phyloP scores from a whole-genome alignment of 2,888 invertebrate genomes.

The Heliothis peltigera region DNA sequence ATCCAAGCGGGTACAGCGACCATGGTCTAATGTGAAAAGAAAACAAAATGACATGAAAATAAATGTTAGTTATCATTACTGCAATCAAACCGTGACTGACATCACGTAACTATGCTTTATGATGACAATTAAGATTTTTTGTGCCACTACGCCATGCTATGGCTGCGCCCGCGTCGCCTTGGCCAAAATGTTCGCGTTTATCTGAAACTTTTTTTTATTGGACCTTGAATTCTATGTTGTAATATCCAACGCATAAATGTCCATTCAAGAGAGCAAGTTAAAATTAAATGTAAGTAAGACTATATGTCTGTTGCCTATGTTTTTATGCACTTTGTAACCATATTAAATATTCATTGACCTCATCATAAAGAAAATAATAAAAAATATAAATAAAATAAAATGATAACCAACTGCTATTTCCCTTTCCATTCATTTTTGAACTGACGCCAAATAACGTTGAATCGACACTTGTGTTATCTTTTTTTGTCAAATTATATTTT shows the following conservation, averaged over 20 bases:
- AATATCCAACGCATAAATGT: constrained; percentile 16
- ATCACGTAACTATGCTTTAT: constrained; percentile 40
- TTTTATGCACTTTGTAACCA: neutral
- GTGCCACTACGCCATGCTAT: constrained; percentile 28
- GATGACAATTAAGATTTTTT: constrained; percentile 42
- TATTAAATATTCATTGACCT: neutral
- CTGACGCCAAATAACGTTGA: neutral
- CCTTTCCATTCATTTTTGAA: constrained; percentile 7
- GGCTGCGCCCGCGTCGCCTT: constrained; percentile 39
- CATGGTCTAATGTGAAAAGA: constrained; percentile 32
- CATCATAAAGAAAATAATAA: neutral
- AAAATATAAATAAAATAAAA: neutral
- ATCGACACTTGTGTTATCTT: constrained; percentile 1
- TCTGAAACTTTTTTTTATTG: constrained; percentile 34
- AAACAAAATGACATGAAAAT: constrained; percentile 38
- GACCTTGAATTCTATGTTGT: constrained; percentile 39
- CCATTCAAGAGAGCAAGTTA: neutral
- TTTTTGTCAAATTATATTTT: constrained; percentile 9
- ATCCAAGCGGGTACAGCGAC: constrained; percentile 20
- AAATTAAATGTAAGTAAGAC: neutral
- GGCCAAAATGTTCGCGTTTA: constrained; percentile 46
- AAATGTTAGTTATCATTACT: constrained; percentile 40
- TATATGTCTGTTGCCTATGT: too few relatives aligned
- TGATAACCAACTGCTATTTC: neutral
- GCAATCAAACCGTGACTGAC: constrained; percentile 50